Conservation (phyloP, 2,888 invertebrate species). For the Leptopterna dolabrata region DNA sequence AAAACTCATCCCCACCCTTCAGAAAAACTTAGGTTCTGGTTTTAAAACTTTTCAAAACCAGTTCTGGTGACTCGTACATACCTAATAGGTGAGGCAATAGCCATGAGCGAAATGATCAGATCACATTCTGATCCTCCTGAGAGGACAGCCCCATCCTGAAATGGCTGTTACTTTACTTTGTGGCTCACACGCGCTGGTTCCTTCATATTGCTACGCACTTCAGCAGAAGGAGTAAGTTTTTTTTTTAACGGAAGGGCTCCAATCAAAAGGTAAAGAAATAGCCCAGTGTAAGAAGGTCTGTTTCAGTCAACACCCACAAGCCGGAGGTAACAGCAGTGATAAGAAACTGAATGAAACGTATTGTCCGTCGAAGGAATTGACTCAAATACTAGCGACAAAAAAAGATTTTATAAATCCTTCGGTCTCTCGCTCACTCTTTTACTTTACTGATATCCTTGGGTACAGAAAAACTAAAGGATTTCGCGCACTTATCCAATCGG, state of each 20-base stretch:
- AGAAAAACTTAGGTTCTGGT: too few relatives aligned
- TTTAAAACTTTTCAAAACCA: too few relatives aligned
- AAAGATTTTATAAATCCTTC: neutral
- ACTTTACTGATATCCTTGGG: neutral
- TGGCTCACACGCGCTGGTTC: too few relatives aligned
- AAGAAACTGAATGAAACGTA: neutral
- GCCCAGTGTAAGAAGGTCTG: neutral
- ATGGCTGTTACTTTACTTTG: too few relatives aligned
- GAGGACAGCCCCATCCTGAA: too few relatives aligned
- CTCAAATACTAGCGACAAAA: neutral
- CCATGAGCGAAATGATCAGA: too few relatives aligned
- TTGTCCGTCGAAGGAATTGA: neutral
- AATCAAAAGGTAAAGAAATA: neutral
- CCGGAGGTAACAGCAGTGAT: neutral
- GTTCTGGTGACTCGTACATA: too few relatives aligned
- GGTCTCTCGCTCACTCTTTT: neutral
- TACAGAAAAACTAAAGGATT: conserved; percentile 35
- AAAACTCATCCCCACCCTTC: too few relatives aligned
- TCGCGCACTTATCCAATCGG: conserved; percentile 33
- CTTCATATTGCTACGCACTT: too few relatives aligned
- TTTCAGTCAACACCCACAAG: neutral
- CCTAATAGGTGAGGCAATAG: too few relatives aligned
- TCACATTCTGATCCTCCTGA: too few relatives aligned
- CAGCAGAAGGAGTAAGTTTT: too few relatives aligned
- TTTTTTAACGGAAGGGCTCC: neutral